Conservation (phyloP, 2,797 vertebrate genomes). For the Tinamus major region DNA sequence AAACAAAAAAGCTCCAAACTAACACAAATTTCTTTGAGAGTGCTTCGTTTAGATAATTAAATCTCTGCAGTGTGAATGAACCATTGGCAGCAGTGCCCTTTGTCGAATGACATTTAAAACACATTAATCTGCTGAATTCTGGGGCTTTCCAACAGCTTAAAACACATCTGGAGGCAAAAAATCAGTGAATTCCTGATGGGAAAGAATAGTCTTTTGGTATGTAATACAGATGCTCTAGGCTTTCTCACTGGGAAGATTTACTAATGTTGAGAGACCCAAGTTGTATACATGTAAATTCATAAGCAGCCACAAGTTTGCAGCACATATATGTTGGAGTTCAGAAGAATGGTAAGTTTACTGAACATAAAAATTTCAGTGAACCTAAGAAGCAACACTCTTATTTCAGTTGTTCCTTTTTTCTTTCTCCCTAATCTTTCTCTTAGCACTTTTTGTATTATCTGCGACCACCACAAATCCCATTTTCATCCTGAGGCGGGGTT, state of each 20-base stretch:
- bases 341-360: not conserved
- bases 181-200: conserved; percentile 24
- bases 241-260: conserved; percentile 31
- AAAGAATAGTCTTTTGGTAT: conserved; percentile 31
- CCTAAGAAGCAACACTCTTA: not conserved
- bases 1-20: not conserved
- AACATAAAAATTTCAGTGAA: not conserved
- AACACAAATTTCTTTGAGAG: conserved; percentile 49
- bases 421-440: conserved; percentile 34
- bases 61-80: conserved; percentile 45
- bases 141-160: conserved; percentile 41
- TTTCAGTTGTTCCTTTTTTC: not conserved
- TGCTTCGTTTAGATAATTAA: conserved; percentile 74
- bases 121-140: conserved; percentile 57
- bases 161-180: conserved; percentile 59
- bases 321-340: not conserved
- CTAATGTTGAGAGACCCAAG: not conserved
- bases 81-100: conserved; percentile 51
- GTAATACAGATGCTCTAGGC: conserved; percentile 32
- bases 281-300: conserved; percentile 1
- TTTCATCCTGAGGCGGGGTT: conserved; percentile 25
- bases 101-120: conserved; percentile 62
- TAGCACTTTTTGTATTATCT: conserved; percentile 4
- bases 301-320: conserved; percentile 12
- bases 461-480: conserved; percentile 1